Percentiles rank a stretch among this genome's conserved stretches.
These are phyloP conservation scores for Dusona sp. DNA, from an alignment of 2,888 invertebrate species.

Conservation along the genomic window DNA sequence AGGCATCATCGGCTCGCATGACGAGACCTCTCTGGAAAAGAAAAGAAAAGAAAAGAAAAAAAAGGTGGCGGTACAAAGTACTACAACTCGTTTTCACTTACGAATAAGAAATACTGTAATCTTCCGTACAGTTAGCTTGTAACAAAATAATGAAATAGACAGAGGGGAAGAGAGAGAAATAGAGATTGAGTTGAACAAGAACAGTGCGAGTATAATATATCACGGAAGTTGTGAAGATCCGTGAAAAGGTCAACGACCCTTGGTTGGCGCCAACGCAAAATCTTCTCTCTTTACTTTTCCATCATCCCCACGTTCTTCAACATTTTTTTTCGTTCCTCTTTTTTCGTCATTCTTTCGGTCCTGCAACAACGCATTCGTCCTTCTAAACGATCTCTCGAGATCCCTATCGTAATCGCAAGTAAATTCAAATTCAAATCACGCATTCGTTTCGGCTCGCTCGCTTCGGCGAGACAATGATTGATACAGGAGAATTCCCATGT, in stretches of 20 bases:
- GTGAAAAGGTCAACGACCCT: constrained; percentile 58
- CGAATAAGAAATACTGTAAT: constrained; percentile 42
- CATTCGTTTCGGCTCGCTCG: constrained; percentile 23
- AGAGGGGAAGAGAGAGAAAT: constrained; percentile 1
- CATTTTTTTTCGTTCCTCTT: constrained; percentile 2
- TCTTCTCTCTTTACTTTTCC: constrained; percentile 31
- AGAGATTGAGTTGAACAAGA: constrained; percentile 29
- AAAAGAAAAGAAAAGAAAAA: constrained; percentile 17
- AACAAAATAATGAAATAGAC: constrained; percentile 4
- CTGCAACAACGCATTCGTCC: constrained; percentile 47
- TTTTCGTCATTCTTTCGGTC: constrained; percentile 42
- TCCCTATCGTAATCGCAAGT: constrained; percentile 40
- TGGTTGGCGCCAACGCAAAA: constrained; percentile 58
- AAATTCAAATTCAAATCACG: constrained; percentile 62
- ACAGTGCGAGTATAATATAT: constrained; percentile 48
- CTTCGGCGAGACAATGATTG: constrained; percentile 58
- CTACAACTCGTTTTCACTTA: constrained; percentile 58
- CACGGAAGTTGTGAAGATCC: constrained; percentile 51
- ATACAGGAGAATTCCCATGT: constrained; percentile 43
- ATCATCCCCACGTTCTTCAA: constrained; percentile 12
- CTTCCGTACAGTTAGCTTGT: constrained; percentile 38
- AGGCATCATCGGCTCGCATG: constrained; percentile 48
- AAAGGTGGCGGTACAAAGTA: constrained; percentile 34
- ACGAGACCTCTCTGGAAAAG: constrained; percentile 41
- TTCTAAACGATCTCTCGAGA: constrained; percentile 54